Evolutionary conservation across 2,113 vertebrate genomes (phyloP).

Genomic region (Xerus inauris): DNA sequence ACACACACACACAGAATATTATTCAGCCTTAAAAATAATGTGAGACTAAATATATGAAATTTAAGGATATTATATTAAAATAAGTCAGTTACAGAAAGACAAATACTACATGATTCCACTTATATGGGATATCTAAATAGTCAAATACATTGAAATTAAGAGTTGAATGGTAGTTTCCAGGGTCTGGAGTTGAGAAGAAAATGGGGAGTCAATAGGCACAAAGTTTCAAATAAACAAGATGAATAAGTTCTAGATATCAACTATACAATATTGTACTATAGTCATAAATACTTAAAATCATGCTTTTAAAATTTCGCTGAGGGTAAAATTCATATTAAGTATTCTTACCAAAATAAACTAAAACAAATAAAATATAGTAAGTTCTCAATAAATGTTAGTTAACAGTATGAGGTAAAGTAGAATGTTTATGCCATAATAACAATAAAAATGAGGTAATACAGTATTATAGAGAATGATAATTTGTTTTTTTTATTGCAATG

Average conservation of each 20-base stretch:
- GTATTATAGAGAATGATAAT: not conserved
- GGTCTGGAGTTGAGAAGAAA: not conserved
- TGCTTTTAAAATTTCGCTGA: not conserved
- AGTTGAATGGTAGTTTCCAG: not conserved
- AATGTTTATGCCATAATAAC: conserved; percentile 22
- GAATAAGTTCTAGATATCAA: not conserved
- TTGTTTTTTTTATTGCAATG: conserved; percentile 19
- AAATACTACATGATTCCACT: not conserved
- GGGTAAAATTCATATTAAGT: not conserved
- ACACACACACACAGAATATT: not conserved
- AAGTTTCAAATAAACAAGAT: not conserved
- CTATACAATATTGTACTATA: not conserved
- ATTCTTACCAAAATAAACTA: not conserved
- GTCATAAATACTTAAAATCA: not conserved
- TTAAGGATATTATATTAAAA: not conserved
- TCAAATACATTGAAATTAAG: not conserved
- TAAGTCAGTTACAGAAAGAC: not conserved
- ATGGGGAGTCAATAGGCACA: not conserved
- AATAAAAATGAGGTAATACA: not conserved
- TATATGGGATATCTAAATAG: not conserved
- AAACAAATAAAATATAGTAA: not conserved
- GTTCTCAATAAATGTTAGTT: conserved; percentile 12
- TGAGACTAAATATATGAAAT: not conserved
- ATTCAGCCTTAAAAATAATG: not conserved
- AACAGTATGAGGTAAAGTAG: conserved; percentile 6